phyloP scores from a whole-genome alignment of 2,888 invertebrate species.

The Agrenia bidenticulata region DNA sequence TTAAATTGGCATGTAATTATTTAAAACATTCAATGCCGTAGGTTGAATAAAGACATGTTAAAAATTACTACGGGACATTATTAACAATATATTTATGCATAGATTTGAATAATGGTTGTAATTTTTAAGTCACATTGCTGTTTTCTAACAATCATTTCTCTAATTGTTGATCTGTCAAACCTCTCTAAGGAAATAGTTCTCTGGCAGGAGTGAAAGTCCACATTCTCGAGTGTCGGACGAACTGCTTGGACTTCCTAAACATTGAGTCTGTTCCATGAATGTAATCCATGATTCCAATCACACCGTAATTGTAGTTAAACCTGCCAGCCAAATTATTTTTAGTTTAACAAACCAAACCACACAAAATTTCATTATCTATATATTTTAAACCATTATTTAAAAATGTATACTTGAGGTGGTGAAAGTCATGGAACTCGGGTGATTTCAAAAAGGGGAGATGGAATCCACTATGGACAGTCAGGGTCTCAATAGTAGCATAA shows the following conservation, averaged over 20 bases:
- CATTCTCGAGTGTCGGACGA: slow-evolving; percentile 63
- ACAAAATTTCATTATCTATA: no score
- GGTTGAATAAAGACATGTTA: no score
- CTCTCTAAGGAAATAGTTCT: slow-evolving; percentile 14
- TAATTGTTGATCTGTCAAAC: no score
- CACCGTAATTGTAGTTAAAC: slow-evolving; percentile 81
- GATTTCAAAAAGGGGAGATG: slow-evolving; percentile 31
- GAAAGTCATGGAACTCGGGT: slow-evolving; percentile 38
- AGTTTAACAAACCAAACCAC: no score
- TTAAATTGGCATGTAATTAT: no score
- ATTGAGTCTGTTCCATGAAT: slow-evolving; percentile 78
- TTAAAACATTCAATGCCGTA: no score
- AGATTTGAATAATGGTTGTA: no score
- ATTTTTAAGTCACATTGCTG: no score
- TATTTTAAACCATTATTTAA: background rate
- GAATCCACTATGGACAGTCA: slow-evolving; percentile 33
- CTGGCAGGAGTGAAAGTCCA: slow-evolving; percentile 25
- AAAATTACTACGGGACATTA: no score
- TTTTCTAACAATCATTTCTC: no score
- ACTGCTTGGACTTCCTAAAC: slow-evolving; percentile 72
- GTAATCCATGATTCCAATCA: slow-evolving; percentile 76
- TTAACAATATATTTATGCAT: no score
- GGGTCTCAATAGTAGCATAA: slow-evolving; percentile 17
- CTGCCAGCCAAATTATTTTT: slow-evolving; percentile 57
- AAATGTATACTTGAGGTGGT: slow-evolving; percentile 64